Evolutionary conservation across 2,888 invertebrate genomes (phyloP).

Genomic region (Catocala sponsa): DNA sequence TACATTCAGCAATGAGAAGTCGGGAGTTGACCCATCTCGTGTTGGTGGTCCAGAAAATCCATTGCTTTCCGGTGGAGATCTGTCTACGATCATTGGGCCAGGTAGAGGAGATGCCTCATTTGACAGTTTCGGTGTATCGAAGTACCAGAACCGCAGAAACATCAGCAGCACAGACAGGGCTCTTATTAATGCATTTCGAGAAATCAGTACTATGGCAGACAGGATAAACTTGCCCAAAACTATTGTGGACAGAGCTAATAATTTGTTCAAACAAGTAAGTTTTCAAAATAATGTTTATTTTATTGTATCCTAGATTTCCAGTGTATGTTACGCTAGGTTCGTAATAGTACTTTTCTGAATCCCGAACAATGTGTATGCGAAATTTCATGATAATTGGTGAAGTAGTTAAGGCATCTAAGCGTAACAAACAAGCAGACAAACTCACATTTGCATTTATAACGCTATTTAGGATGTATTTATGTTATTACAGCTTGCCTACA

Average conservation of each 20-base stretch:
- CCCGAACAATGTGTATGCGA: no score
- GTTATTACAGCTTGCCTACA: no score
- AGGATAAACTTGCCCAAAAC: conserved; percentile 98
- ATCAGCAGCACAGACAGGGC: conserved; percentile 98
- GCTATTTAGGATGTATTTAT: no score
- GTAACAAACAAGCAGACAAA: no score
- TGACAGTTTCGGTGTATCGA: conserved; percentile 94
- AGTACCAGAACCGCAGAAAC: conserved; percentile 92
- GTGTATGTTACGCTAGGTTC: no score
- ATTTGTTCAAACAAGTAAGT: conserved; percentile 97
- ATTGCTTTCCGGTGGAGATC: conserved; percentile 97
- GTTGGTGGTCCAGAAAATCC: conserved; percentile 99
- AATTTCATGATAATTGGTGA: no score
- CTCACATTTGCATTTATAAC: no score
- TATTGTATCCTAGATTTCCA: no score
- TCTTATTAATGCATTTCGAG: conserved; percentile 97
- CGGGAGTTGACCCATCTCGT: conserved; percentile 99
- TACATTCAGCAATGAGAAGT: conserved; percentile 99
- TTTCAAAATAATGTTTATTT: not conserved
- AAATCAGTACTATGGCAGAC: conserved; percentile 99
- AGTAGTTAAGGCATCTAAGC: no score
- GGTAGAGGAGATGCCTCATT: conserved; percentile 94
- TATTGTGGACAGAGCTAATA: conserved; percentile 98
- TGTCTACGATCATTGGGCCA: conserved; percentile 97
- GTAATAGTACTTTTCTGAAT: no score